Base-by-base conservation (phyloP, 2,797 vertebrate genomes). In the Typhlichthys subterraneus region DNA sequence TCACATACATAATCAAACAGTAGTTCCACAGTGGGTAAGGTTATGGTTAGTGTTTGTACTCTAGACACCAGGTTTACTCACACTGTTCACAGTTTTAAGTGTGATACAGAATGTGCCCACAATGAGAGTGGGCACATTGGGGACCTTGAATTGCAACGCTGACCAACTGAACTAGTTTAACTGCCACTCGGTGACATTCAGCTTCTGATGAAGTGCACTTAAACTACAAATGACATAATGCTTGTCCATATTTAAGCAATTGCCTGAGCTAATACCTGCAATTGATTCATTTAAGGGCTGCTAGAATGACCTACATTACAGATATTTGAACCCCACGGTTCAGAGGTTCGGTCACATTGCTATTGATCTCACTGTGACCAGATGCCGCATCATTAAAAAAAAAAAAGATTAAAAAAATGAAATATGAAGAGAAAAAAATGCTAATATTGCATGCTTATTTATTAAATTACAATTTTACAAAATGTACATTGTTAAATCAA, bases 211-310 rank as follows among this genome's bases (percentile, higher is more conserved):
- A 31, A 58, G 11, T 1, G 0, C 15, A 42, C 58, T 63, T 50
- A 3, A 59, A 70, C 48, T 2, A 1, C 63, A 52, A 42, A 53
- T 14, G 17, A 67, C 13, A 10, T 4, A 12, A 53, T 19, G 48
- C 31, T 57, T 59, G 58, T 12, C 62, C 14, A 64, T 63, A 65
- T 38, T 11, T 23, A 23, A 51, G 61, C 29, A 54, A 46, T 59
- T 23, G 57, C 61, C 57, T 59, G n/a, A 59, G 19, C 53, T 62
- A 54, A 67, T 75, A 66, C 58, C 52, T 70, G 59, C 29, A 64
- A 63, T 19, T n/a, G 57, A 76, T 53, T 72, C 31, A 31, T 10
- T 47, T 12, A 69, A 67, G 69, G 56, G 65, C 55, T 53, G 46
- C 66, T 70, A 48, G 69, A 59, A 69, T 59, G 31, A 58, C 15